phyloP scores from a whole-genome alignment of 2,113 vertebrate genomes.

The Cathartes aura region DNA sequence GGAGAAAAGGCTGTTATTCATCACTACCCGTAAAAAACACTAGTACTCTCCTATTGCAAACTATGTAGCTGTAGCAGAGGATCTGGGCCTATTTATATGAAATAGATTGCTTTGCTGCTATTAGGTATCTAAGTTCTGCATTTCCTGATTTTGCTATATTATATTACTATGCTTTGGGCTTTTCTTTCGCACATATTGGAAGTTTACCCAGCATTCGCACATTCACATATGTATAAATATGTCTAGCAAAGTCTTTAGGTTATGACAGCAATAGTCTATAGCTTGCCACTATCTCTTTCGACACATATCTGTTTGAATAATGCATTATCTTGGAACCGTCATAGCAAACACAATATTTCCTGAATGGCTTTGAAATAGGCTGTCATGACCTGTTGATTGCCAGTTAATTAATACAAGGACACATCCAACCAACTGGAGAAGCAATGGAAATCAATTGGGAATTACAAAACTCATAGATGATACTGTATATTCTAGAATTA shows the following conservation, averaged over 20 bases:
- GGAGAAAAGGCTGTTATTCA: not conserved
- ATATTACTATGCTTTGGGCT: not conserved
- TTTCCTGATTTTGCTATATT: not conserved
- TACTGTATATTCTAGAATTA: not conserved
- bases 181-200: not conserved
- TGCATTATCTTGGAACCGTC: not conserved
- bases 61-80: not conserved
- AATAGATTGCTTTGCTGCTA: not conserved
- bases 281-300: not conserved
- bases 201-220: not conserved
- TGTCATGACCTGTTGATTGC: not conserved
- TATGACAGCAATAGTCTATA: not conserved
- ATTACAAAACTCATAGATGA: not conserved
- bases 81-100: not conserved
- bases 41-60: not conserved
- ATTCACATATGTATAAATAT: not conserved
- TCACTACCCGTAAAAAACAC: not conserved
- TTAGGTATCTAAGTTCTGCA: not conserved
- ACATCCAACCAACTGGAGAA: not conserved
- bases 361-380: not conserved
- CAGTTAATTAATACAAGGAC: not conserved
- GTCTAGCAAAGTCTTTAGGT: not conserved
- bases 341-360: not conserved
- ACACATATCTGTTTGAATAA: not conserved
- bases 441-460: not conserved